Percentiles rank a stretch among this genome's conserved stretches.
Evolutionary conservation across 2,113 vertebrate species (phyloP).

Genomic region (Rhodinocichla rosea): DNA sequence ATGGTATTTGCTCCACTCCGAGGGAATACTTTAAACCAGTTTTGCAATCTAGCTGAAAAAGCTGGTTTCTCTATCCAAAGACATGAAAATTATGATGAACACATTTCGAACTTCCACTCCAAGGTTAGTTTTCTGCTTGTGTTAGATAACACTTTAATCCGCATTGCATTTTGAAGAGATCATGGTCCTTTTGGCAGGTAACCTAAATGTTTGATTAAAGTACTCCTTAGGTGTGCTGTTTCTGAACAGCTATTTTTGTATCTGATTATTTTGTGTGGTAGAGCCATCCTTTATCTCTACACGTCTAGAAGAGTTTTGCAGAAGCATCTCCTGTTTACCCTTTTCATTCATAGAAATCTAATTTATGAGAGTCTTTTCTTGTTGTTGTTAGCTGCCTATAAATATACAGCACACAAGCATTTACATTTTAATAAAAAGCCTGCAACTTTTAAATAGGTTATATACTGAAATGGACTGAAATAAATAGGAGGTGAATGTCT

Average conservation of each 20-base stretch:
- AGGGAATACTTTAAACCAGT: conserved; percentile 90
- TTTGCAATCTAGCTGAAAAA: conserved; percentile 90
- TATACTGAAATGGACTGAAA: conserved; percentile 68
- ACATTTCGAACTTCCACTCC: conserved; percentile 92
- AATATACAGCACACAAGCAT: conserved; percentile 51
- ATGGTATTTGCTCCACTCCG: conserved; percentile 91
- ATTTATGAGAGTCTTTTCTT: conserved; percentile 67
- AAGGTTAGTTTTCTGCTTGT: conserved; percentile 88
- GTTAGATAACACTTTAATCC: conserved; percentile 84
- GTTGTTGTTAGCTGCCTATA: conserved; percentile 49
- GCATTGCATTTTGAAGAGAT: conserved; percentile 82
- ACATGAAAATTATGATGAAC: conserved; percentile 93
- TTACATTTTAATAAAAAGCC: conserved; percentile 73
- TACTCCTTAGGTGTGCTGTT: conserved; percentile 78
- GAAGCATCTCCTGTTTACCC: conserved; percentile 72
- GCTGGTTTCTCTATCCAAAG: conserved; percentile 87
- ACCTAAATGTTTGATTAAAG: conserved; percentile 84
- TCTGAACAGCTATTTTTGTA: conserved; percentile 78
- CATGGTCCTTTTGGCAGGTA: conserved; percentile 83
- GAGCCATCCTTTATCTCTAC: conserved; percentile 78
- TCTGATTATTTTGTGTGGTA: conserved; percentile 81
- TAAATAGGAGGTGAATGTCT: conserved; percentile 77
- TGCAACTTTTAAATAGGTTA: conserved; percentile 69
- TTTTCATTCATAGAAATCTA: conserved; percentile 73
- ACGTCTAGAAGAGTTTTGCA: conserved; percentile 74